Evolutionary conservation across 2,797 vertebrate genomes (phyloP).

Genomic region (Leptodactylus fallax): DNA sequence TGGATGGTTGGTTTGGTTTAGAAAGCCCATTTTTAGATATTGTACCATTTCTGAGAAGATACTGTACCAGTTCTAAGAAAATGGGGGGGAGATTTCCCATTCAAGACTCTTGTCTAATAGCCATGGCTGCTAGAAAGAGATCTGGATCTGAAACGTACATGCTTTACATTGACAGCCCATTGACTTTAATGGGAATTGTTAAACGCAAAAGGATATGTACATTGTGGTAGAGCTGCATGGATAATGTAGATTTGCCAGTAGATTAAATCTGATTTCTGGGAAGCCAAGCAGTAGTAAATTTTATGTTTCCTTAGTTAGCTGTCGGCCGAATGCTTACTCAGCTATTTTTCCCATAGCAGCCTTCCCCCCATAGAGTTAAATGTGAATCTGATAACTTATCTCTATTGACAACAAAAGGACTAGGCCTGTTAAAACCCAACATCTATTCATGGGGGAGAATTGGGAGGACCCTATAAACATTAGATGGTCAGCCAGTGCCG

Average conservation of each 20-base stretch:
- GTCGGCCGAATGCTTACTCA: too few species aligned
- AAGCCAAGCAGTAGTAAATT: not conserved
- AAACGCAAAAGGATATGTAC: not conserved
- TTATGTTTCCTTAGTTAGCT: too few species aligned
- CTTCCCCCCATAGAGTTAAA: too few species aligned
- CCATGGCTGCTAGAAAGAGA: not conserved
- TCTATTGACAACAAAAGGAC: too few species aligned
- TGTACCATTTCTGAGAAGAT: not conserved
- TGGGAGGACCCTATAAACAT: too few species aligned
- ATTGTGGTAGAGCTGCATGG: not conserved
- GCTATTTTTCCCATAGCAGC: too few species aligned
- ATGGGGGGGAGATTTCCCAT: too few species aligned
- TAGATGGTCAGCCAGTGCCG: too few species aligned
- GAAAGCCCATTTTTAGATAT: not conserved
- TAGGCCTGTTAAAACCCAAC: not conserved
- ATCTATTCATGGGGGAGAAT: not conserved
- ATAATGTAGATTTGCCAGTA: not conserved
- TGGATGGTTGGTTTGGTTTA: not conserved
- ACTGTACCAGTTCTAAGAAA: not conserved
- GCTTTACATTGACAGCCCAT: not conserved
- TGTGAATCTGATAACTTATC: too few species aligned
- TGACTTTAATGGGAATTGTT: not conserved
- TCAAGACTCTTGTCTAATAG: not conserved
- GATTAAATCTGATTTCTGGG: not conserved
- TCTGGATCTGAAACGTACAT: not conserved